Evolutionary conservation across 2,797 vertebrate species (phyloP), one percentile per base, ranked within the genome.

Genomic region (Tragopan temminckii): DNA sequence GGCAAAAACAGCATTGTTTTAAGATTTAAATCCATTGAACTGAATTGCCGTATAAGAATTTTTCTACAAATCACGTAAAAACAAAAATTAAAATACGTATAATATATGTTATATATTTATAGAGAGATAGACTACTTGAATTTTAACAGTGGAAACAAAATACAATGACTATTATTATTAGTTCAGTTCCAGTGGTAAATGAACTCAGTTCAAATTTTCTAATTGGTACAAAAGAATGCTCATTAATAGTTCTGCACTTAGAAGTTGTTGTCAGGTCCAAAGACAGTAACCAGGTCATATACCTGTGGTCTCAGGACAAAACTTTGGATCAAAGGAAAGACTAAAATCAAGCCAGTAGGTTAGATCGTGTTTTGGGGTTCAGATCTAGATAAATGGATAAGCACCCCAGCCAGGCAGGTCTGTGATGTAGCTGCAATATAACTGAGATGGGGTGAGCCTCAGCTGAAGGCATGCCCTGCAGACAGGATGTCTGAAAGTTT

Each of bases 271-370:
- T 25, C 15, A 24, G 13, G 11, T 45, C 78, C n/a, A 55, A 29
- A 70, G 46, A 45, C n/a, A 48, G 20, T 18, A 21, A 14, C 38
- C 16, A 45, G 31, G 2, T 36, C 23, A 45, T 21, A 35, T 1
- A 31, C 14, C 23, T 10, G 9, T 8, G 18, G 23, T 58, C 2
- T 1, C 0, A 0, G 35, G 23, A 8, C 18, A 38, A 14, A 9
- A 4, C 36, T 12, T 5, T 42, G 29, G 13, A 50, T 25, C 7
- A 21, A 57, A 33, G n/a, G n/a, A 3, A 8, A 11, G 11, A 13
- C 15, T 52, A 13, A 77, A 29, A 25, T 42, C 45, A 74, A 25
- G 25, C 25, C 35, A 36, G 15, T 31, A 27, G 5, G 31, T 20
- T 18, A 61, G 13, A n/a, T 14, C 0, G 0, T 3, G 71, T 31